Base-by-base conservation (phyloP, 2,888 invertebrate genomes). In the Hirtodrosophila duncani region DNA sequence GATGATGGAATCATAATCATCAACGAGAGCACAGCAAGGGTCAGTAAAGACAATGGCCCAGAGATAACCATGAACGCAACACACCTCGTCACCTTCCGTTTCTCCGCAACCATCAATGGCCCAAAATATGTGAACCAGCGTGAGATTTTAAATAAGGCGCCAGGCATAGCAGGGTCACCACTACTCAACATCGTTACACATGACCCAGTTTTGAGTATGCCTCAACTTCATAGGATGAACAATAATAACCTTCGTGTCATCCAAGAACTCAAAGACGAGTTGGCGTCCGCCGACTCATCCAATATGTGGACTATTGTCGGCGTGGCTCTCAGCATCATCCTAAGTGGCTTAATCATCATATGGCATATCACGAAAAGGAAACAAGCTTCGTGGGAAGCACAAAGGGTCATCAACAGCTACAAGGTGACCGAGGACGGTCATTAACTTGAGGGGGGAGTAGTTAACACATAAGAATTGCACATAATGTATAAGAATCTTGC, bases 1-100 rank as follows among this genome's bases (percentile, higher is more conserved):
- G 9, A 41, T 3, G 41, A 41, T 16, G 34, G 43, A 0, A 4
- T 27, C n/a, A 43, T 34, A n/a, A 34, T 43, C 5, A 43, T 34
- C 26, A 43, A 18, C 26, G 26, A 34, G 5, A 31, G 30, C 16
- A 8, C 31, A 16, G 31, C 42, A 3, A 33, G 14, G 14, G 10
- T 36, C 10, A 36, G 27, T 10, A 34, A 26, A 18, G 44, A 36
- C 27, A 20, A 36, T n/a, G 23, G 34, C 9, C 9, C 44, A 14
- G 20, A 14, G n/a, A 7, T 23, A 9, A 7, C 1, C 6, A 17
- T 23, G 16, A 41, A 23, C 5, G 30, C 14, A n/a, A 23, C 21
- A 5, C 29, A 30, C 5, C 26, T 38, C 18, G 18, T 27, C 8
- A 27, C 27, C 7, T 43, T 33, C 31, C 16, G 11, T 8, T 11